phyloP scores from a whole-genome alignment of 1,140 invertebrate genomes.

The Sogatella furcifera region DNA sequence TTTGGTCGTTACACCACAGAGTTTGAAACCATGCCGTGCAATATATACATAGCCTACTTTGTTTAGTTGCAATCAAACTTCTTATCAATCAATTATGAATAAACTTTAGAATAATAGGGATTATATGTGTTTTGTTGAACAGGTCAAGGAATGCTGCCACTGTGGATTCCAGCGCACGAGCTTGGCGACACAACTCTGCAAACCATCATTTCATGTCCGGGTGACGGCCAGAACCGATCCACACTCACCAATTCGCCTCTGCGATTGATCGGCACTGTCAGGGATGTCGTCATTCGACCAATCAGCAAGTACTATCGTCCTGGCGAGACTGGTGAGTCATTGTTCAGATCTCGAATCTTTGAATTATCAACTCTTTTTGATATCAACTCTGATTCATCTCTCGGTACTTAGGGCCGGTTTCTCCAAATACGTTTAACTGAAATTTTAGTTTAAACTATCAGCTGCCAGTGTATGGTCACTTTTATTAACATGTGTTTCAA shows the following conservation, averaged over 20 bases:
- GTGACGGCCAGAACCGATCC: slow-evolving; percentile 33
- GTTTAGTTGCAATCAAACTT: too few species aligned
- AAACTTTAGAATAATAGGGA: not conserved
- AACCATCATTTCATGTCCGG: slow-evolving; percentile 41
- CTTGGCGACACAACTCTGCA: slow-evolving; percentile 43
- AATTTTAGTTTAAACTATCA: too few species aligned
- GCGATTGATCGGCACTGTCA: slow-evolving; percentile 42
- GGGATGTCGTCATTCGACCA: slow-evolving; percentile 47
- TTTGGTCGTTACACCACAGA: too few species aligned
- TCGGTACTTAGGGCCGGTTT: too few species aligned
- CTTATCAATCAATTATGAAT: not conserved
- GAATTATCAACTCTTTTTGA: too few species aligned
- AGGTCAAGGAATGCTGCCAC: slow-evolving; percentile 47
- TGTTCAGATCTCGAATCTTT: too few species aligned
- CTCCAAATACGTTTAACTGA: too few species aligned
- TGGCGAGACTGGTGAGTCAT: slow-evolving; percentile 44
- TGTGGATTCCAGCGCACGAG: slow-evolving; percentile 42
- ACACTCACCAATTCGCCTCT: slow-evolving; percentile 43
- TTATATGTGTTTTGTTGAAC: slow-evolving; percentile 16
- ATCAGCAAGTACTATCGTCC: slow-evolving; percentile 45
- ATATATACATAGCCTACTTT: too few species aligned
- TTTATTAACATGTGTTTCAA: too few species aligned
- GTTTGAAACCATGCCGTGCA: too few species aligned
- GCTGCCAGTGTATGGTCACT: too few species aligned
- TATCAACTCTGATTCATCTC: too few species aligned